These are phyloP conservation scores for Chymomyza amoena DNA, from an alignment of 2,888 invertebrate species.

Conservation along the genomic window DNA sequence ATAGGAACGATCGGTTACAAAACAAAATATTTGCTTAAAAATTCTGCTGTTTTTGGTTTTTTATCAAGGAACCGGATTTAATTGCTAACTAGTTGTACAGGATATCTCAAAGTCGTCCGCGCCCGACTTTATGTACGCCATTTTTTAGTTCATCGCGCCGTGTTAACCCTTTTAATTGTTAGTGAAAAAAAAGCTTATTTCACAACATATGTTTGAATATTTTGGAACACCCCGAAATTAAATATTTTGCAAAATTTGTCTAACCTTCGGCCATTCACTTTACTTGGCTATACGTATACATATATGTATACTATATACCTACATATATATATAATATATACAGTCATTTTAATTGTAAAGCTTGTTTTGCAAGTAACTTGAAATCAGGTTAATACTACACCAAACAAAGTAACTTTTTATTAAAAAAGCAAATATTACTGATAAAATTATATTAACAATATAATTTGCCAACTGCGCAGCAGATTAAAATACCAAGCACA, in stretches of 20 bases:
- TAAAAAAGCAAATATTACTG: background rate
- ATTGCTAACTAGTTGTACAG: too few relatives aligned
- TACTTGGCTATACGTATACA: background rate
- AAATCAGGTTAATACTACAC: background rate
- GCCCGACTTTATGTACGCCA: too few relatives aligned
- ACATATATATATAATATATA: too few relatives aligned
- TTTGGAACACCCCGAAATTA: background rate
- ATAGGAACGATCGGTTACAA: too few relatives aligned
- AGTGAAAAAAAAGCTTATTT: background rate
- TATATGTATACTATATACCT: background rate
- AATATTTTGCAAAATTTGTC: background rate
- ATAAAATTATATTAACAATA: background rate
- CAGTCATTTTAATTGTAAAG: background rate
- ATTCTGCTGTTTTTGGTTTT: too few relatives aligned
- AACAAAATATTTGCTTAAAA: too few relatives aligned
- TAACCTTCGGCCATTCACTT: slow-evolving; percentile 2
- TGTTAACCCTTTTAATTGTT: too few relatives aligned
- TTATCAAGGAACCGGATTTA: too few relatives aligned
- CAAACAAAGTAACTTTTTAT: slow-evolving; percentile 1
- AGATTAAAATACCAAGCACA: background rate
- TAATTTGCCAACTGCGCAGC: slow-evolving; percentile 4
- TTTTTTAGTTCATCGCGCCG: too few relatives aligned
- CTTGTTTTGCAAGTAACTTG: background rate
- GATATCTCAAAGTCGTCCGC: too few relatives aligned
- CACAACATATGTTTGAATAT: background rate